These are phyloP conservation scores for Malacoraja senta DNA, from an alignment of 2,797 vertebrate species.

Conservation along the genomic window DNA sequence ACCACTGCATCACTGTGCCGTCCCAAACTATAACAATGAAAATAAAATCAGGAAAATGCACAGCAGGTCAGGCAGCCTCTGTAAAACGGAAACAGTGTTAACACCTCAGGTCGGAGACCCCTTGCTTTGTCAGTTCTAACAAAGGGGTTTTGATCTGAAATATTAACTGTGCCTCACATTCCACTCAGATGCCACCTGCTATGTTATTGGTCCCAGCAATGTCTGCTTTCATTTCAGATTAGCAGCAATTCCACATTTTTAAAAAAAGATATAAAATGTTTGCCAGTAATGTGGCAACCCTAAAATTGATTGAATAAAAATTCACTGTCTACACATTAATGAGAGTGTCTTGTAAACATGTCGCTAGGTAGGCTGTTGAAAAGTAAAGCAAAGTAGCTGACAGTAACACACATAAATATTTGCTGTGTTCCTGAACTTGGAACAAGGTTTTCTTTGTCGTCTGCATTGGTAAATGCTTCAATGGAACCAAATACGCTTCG, in stretches of 20 bases:
- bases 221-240: too few species aligned
- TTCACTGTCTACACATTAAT: not conserved
- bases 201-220: too few species aligned
- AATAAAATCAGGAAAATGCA: too few species aligned
- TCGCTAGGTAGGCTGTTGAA: not conserved
- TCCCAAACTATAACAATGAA: not conserved
- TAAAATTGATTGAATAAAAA: not conserved
- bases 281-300: not conserved
- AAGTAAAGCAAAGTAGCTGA: not conserved
- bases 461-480: not conserved
- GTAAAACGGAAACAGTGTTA: too few species aligned
- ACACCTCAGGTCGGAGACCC: too few species aligned
- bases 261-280: too few species aligned
- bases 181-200: too few species aligned
- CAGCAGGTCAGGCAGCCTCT: too few species aligned
- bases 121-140: too few species aligned
- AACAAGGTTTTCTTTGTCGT: not conserved
- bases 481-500: not conserved
- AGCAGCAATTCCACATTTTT: not conserved
- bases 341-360: not conserved
- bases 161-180: too few species aligned
- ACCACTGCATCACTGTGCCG: too few species aligned
- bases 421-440: not conserved
- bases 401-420: not conserved
- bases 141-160: too few species aligned